These are phyloP conservation scores for Manis pentadactyla DNA, from an alignment of 2,797 vertebrate genomes.

Conservation along the genomic window DNA sequence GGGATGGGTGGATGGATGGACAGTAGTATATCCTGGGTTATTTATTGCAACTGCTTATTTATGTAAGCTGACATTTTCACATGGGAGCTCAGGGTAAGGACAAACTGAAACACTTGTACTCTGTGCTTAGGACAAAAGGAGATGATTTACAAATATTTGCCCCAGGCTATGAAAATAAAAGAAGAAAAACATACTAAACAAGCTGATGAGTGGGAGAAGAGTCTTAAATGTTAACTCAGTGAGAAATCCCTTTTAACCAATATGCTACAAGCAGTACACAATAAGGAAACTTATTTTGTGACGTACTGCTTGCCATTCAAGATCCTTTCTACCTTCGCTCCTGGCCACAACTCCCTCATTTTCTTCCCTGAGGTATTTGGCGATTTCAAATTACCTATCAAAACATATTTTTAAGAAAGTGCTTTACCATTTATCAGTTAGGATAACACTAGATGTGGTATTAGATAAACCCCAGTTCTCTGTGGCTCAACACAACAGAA, in stretches of 20 bases:
- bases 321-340: neutral
- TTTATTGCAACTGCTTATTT: neutral
- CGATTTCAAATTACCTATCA: conserved; percentile 39
- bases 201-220: neutral
- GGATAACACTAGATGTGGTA: neutral
- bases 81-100: neutral
- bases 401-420: conserved; percentile 26
- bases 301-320: neutral
- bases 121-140: neutral
- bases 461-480: neutral
- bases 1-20: too few species aligned
- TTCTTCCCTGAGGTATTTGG: neutral
- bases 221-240: neutral
- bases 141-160: conserved; percentile 40
- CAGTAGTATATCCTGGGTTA: neutral
- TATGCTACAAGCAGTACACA: neutral
- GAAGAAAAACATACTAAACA: conserved; percentile 24
- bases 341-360: neutral
- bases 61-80: conserved; percentile 26
- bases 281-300: neutral
- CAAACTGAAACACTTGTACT: conserved; percentile 27
- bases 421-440: conserved; percentile 25
- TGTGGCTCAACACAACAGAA: neutral
- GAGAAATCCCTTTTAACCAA: conserved; percentile 38
- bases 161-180: conserved; percentile 11